A percentile compares a stretch with the other conserved stretches of the same genome.
These are phyloP conservation scores for Colinus virginianus DNA, from an alignment of 2,113 vertebrate species.

Conservation along the genomic window DNA sequence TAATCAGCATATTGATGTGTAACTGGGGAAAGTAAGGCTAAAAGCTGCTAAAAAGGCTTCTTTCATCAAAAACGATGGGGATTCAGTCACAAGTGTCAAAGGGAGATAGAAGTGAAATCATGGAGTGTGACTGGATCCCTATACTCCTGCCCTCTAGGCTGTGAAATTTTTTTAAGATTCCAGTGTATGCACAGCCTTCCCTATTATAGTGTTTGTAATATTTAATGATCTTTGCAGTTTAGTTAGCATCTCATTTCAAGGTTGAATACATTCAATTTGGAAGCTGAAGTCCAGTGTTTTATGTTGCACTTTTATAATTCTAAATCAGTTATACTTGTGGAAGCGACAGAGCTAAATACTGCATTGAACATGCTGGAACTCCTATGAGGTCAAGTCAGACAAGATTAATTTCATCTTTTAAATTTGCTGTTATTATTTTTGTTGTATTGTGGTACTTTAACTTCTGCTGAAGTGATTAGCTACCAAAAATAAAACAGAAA, in stretches of 20 bases:
- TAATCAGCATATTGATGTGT: neutral
- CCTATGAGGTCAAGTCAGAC: neutral
- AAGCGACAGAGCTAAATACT: neutral
- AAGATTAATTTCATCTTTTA: neutral
- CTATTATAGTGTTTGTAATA: neutral
- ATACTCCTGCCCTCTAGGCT: neutral
- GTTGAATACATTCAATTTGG: neutral
- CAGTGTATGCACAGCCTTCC: neutral
- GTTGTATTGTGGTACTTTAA: neutral
- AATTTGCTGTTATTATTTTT: neutral
- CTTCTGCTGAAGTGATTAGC: neutral
- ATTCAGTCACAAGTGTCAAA: neutral
- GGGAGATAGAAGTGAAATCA: neutral
- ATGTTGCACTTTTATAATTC: neutral
- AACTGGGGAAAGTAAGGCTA: neutral
- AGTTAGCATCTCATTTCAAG: constrained; percentile 22
- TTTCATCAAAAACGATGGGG: neutral
- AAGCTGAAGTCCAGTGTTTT: neutral
- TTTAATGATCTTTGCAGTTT: constrained; percentile 21
- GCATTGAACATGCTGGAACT: neutral
- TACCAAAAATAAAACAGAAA: neutral
- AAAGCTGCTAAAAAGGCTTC: neutral
- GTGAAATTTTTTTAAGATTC: neutral
- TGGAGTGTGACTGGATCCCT: neutral
- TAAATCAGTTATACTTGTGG: neutral